Conservation (phyloP, 2,888 invertebrate species). For the Acrobasis consociella region DNA sequence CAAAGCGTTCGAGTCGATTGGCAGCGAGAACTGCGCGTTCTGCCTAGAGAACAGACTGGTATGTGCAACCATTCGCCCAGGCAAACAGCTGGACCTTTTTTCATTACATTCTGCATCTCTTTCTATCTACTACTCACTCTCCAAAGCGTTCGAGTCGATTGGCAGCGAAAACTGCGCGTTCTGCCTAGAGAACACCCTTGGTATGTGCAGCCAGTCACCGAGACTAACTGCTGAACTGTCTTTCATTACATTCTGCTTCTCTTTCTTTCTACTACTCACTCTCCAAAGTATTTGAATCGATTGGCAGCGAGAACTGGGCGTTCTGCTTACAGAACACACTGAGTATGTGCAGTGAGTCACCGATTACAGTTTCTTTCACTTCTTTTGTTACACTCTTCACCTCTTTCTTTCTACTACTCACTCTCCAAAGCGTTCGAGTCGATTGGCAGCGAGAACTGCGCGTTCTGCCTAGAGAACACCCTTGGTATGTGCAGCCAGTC, state of each 20-base stretch:
- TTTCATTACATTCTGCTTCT: neutral
- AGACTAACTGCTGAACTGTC: constrained; percentile 67
- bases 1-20: no score
- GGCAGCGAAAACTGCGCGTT: constrained; percentile 90
- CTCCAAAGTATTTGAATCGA: no score
- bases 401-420: constrained; percentile 35
- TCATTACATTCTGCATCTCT: no score
- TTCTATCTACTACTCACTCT: constrained; percentile 45
- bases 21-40: neutral
- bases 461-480: constrained; percentile 88
- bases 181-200: constrained; percentile 88
- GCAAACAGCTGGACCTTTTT: constrained; percentile 61
- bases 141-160: constrained; percentile 77
- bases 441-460: constrained; percentile 89
- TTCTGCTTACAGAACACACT: no score
- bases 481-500: constrained; percentile 87
- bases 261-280: neutral
- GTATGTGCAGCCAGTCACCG: constrained; percentile 85
- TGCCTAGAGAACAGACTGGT: neutral
- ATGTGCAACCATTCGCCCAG: constrained; percentile 85
- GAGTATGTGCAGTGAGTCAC: no score
- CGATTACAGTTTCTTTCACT: no score
- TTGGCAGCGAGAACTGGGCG: no score
- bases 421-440: constrained; percentile 71
- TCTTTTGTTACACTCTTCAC: no score